Conservation (phyloP, 1,140 invertebrate species). For the Cataglyphis hispanica region DNA sequence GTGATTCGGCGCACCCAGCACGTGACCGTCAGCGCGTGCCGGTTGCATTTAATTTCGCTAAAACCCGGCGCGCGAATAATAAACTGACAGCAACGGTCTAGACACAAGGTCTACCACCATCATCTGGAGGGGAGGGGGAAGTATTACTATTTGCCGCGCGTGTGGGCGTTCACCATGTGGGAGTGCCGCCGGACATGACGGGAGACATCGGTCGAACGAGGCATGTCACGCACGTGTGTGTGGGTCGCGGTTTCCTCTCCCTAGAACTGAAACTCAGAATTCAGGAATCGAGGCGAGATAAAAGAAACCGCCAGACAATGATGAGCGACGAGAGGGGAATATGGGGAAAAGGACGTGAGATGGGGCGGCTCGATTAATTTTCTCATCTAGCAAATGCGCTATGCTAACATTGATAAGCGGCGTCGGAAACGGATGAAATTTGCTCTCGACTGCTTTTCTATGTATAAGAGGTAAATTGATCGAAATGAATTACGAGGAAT, state of each 20-base stretch:
- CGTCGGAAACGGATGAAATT: slow-evolving; percentile 23
- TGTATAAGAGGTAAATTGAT: not conserved
- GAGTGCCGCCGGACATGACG: slow-evolving; percentile 75
- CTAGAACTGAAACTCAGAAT: slow-evolving; percentile 44
- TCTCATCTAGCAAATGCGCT: slow-evolving; percentile 22
- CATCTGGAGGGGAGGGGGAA: slow-evolving; percentile 24
- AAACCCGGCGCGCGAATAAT: slow-evolving; percentile 72
- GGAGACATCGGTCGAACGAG: slow-evolving; percentile 60
- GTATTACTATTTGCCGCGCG: slow-evolving; percentile 72
- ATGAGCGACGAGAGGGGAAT: not conserved
- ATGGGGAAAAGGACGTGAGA: not conserved
- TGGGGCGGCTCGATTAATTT: slow-evolving; percentile 2
- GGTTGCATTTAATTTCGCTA: slow-evolving; percentile 74
- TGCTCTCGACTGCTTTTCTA: not conserved
- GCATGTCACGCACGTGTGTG: slow-evolving; percentile 39
- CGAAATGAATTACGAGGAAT: slow-evolving; percentile 10
- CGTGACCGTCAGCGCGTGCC: slow-evolving; percentile 21
- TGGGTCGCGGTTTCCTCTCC: slow-evolving; percentile 68
- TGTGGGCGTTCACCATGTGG: slow-evolving; percentile 73
- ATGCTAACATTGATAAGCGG: slow-evolving; percentile 9
- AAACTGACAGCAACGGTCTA: slow-evolving; percentile 68
- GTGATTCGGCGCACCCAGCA: slow-evolving; percentile 58
- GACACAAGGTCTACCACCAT: slow-evolving; percentile 64
- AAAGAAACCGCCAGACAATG: not conserved
- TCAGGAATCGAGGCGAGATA: slow-evolving; percentile 54